Conservation (phyloP, 2,113 vertebrate species). For the Egretta garzetta region DNA sequence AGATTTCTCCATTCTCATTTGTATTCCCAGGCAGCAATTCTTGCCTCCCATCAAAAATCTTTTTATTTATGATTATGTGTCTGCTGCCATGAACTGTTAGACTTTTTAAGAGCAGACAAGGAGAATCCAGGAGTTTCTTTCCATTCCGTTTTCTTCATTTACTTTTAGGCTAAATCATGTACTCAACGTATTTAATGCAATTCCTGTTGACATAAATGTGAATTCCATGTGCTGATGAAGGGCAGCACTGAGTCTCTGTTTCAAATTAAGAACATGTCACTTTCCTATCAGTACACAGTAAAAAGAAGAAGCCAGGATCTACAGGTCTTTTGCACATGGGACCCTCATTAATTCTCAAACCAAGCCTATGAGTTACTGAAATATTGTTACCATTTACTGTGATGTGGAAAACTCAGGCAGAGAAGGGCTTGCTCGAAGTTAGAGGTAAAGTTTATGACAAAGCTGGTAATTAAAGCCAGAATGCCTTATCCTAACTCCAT, state of each 20-base stretch:
- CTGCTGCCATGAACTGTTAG: not conserved
- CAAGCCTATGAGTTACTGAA: not conserved
- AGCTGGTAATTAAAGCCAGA: constrained; percentile 7
- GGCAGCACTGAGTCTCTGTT: constrained; percentile 51
- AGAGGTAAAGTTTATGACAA: constrained; percentile 2
- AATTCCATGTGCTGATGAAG: constrained; percentile 65
- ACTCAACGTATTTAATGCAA: not conserved
- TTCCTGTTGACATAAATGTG: constrained; percentile 52
- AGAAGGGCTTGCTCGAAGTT: not conserved
- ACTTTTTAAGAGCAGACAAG: not conserved
- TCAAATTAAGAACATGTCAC: constrained; percentile 55
- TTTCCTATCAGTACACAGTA: constrained; percentile 26
- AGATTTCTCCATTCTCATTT: not conserved
- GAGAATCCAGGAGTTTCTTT: constrained; percentile 12
- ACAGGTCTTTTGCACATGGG: not conserved
- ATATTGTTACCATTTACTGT: not conserved
- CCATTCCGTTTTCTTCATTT: constrained; percentile 8
- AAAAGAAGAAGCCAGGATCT: constrained; percentile 37
- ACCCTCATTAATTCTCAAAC: constrained; percentile 25
- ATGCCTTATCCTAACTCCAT: not conserved
- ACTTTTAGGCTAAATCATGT: constrained; percentile 32
- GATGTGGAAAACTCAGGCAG: constrained; percentile 10
- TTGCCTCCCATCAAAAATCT: not conserved
- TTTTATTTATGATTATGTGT: constrained; percentile 4
- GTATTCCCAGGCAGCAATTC: not conserved